Percentiles rank a stretch among this genome's conserved stretches.
Evolutionary conservation across 2,797 vertebrate genomes (phyloP).

Genomic region (Hybognathus amarus): DNA sequence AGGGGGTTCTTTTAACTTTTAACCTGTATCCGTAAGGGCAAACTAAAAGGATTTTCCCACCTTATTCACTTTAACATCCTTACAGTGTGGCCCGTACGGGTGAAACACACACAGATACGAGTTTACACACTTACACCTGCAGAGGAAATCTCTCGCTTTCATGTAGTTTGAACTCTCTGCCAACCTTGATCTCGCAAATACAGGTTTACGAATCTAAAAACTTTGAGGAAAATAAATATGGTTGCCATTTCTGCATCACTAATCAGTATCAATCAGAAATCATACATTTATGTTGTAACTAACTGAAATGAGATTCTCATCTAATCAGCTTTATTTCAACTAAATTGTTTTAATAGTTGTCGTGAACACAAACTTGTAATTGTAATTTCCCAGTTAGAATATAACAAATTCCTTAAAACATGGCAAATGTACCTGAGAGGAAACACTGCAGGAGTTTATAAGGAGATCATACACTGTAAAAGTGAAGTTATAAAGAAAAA

Average conservation of each 20-base stretch:
- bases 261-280: not conserved
- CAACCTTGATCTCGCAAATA: not conserved
- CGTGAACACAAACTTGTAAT: not conserved
- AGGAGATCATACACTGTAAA: no score
- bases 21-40: conserved; percentile 10
- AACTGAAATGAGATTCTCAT: not conserved
- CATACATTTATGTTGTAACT: no score
- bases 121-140: not conserved
- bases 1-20: not conserved
- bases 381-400: not conserved
- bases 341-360: not conserved
- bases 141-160: not conserved
- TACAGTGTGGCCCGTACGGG: not conserved
- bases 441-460: no score
- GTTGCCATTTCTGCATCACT: not conserved
- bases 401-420: not conserved
- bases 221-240: no score
- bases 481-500: no score
- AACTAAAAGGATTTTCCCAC: conserved; percentile 22
- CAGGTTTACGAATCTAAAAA: not conserved
- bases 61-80: conserved; percentile 6
- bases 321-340: not conserved
- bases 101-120: not conserved
- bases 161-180: not conserved
- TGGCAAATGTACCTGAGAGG: not conserved